A percentile compares a stretch with the other conserved stretches of the same genome.
Conservation (phyloP, 2,888 invertebrate species). For the Craniophora ligustri region DNA sequence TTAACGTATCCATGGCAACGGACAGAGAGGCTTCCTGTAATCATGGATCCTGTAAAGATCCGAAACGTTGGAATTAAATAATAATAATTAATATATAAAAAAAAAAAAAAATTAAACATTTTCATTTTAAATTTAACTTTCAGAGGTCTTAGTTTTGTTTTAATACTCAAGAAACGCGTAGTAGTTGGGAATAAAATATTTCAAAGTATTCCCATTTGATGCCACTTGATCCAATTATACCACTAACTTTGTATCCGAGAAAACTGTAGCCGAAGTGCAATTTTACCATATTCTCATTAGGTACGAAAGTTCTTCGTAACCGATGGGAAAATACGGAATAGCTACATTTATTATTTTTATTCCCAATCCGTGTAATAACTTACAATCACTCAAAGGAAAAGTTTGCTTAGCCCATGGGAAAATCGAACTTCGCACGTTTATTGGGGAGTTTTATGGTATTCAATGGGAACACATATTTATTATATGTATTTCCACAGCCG, state of each 20-base stretch:
- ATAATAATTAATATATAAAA: no score
- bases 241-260: neutral
- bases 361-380: neutral
- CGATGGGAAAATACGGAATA: conserved; percentile 8
- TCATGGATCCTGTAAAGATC: no score
- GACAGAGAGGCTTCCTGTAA: no score
- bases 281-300: conserved; percentile 13
- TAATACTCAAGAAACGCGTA: neutral
- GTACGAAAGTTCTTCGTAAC: conserved; percentile 3
- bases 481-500: conserved; percentile 13
- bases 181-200: neutral
- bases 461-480: conserved; percentile 17
- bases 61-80: no score
- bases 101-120: neutral
- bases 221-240: neutral
- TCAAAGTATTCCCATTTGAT: conserved; percentile 4
- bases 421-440: conserved; percentile 1
- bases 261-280: conserved; percentile 4
- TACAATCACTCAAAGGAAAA: neutral
- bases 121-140: no score
- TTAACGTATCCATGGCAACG: no score
- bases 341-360: neutral
- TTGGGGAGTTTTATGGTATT: conserved; percentile 6
- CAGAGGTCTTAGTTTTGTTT: no score
- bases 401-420: neutral